phyloP scores from a whole-genome alignment of 2,797 vertebrate species.

The Smutsia temminckii region DNA sequence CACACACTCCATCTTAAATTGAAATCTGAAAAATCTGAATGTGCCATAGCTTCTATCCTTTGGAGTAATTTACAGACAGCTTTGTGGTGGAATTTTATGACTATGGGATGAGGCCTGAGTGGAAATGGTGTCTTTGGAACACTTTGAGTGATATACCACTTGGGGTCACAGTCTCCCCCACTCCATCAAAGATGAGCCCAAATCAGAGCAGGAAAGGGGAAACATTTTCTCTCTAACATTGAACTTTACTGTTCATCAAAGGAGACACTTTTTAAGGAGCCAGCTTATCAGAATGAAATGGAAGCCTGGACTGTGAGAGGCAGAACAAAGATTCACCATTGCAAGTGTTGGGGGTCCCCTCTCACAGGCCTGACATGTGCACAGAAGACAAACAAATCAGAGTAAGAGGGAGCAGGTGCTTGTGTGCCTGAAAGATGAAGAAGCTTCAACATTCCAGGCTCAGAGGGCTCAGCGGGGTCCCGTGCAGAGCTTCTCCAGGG shows the following conservation, averaged over 20 bases:
- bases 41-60: background rate
- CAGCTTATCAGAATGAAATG: slow-evolving; percentile 5
- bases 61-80: background rate
- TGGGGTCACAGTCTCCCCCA: background rate
- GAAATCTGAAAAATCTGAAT: background rate
- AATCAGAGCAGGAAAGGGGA: background rate
- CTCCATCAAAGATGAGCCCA: background rate
- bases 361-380: background rate
- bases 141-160: background rate
- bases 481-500: rapidly evolving
- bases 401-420: rapidly evolving
- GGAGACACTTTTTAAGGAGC: background rate
- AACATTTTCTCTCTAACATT: background rate
- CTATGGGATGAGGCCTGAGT: background rate
- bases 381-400: background rate
- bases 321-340: background rate
- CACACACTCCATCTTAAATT: background rate
- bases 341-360: background rate
- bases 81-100: background rate
- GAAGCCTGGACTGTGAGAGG: background rate
- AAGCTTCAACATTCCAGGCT: background rate
- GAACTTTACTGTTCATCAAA: background rate
- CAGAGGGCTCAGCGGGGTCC: rapidly evolving
- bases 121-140: background rate
- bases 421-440: background rate